Evolutionary conservation across 2,113 vertebrate species (phyloP).

Genomic region (Myotis lucifugus): DNA sequence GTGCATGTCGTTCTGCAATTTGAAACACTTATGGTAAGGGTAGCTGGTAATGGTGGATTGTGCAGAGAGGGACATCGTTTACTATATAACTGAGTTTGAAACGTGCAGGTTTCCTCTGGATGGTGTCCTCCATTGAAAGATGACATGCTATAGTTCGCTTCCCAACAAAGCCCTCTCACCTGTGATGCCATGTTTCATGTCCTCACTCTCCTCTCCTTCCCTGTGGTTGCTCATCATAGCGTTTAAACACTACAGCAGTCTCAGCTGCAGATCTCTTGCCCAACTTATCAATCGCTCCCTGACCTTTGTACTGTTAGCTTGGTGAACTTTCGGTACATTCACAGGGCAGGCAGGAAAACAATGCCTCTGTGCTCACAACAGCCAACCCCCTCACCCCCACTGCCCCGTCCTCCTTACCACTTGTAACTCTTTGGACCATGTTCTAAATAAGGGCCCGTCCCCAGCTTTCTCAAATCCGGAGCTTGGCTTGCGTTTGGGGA

Average conservation of each 20-base stretch:
- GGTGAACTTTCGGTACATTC: neutral
- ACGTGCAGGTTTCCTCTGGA: neutral
- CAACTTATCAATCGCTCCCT: neutral
- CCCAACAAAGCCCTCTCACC: accelerated
- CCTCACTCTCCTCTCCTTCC: neutral
- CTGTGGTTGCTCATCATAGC: neutral
- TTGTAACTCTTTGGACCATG: neutral
- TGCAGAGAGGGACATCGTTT: neutral
- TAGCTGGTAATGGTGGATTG: accelerated
- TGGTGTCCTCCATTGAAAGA: neutral
- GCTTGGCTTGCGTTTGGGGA: neutral
- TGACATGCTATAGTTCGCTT: neutral
- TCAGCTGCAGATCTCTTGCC: neutral
- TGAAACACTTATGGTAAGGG: neutral
- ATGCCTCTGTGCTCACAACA: neutral
- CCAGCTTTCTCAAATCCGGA: neutral
- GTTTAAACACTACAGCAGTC: neutral
- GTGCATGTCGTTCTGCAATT: accelerated
- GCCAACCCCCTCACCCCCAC: neutral
- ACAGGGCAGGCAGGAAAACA: neutral
- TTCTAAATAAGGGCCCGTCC: neutral
- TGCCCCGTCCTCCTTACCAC: neutral
- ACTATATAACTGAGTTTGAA: neutral
- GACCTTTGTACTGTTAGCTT: constrained; percentile 36
- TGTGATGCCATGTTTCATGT: neutral